Evolutionary conservation across 2,888 invertebrate species (phyloP), one percentile per base, ranked within the genome.

Genomic region (Antitype chi): DNA sequence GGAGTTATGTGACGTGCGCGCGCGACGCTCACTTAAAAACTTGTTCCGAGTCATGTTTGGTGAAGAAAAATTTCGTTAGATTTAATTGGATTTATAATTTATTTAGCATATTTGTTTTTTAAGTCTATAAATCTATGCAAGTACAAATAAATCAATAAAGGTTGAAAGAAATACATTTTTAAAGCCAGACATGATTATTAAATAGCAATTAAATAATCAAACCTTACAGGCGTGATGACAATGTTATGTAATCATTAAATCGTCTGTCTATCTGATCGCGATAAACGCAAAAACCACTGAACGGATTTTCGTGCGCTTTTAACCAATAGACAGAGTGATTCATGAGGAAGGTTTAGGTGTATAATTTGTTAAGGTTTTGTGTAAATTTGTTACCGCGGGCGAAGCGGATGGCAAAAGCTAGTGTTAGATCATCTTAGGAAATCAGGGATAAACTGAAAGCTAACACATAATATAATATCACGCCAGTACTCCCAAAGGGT

Each of bases 1-100:
- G 59, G 86, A 88, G 80, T 82, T 81, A 87, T 83, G 84, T 76
- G 86, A 74, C 75, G 57, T 84, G 84, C 82, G 80, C 84, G 70
- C 74, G 81, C 87, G 85, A 53, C 73, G 78, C 63, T 77, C 74
- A 82, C 62, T 87, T 85, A 83, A 83, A 85, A 81, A 79, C 86
- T 76, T 79, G 85, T 86, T 85, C 66, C n/a, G 55, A 52, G 62
- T 74, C 64, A 66, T 78, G 72, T 76, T 69, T 69, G 74, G 59
- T 82, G 23, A 67, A 74, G 79, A 84, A 77, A 71, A 77, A 66
- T 66, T 38, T 0, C 9, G 17, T 49, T 20, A 13, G 38, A 25
- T 43, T 71, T 28, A n/a, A 23, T 59, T 38, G 28, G 5, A 0
- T 25, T 59, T 59, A 59, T 63, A 13, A n/a, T 32, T 70, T 72